Conservation (phyloP, 2,797 vertebrate genomes). For the Loriculus beryllinus region DNA sequence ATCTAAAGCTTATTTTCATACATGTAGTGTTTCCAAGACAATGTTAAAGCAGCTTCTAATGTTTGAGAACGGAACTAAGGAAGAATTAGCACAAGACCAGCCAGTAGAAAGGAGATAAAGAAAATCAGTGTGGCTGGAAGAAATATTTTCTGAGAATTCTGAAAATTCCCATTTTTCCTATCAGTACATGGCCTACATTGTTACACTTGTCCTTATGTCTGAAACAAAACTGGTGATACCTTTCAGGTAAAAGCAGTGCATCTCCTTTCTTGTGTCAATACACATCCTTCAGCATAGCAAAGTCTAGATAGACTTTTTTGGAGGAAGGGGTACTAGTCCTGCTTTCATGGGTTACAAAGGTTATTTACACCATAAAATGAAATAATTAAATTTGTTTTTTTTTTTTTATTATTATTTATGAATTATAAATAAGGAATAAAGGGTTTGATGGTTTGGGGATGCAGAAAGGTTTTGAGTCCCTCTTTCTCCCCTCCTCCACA, state of each 20-base stretch:
- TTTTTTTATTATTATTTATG: not conserved
- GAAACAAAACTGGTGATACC: not conserved
- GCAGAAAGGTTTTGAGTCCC: not conserved
- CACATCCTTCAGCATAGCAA: not conserved
- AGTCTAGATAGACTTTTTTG: not conserved
- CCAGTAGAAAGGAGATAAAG: not conserved
- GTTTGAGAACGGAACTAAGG: not conserved
- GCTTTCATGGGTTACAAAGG: not conserved
- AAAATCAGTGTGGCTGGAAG: not conserved
- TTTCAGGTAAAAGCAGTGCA: not conserved
- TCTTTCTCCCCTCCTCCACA: not conserved
- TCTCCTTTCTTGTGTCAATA: not conserved
- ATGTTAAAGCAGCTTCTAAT: not conserved
- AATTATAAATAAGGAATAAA: conserved; percentile 3
- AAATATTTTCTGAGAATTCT: not conserved
- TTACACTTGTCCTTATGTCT: not conserved
- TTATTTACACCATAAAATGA: not conserved
- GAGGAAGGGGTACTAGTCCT: not conserved
- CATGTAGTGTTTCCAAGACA: not conserved
- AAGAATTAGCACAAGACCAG: not conserved
- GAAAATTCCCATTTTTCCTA: not conserved
- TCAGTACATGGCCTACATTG: not conserved
- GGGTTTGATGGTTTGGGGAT: not conserved
- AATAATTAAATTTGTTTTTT: not conserved
- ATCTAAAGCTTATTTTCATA: not conserved